These are phyloP conservation scores for Labrus mixtus DNA, from an alignment of 2,113 vertebrate species.

Conservation along the genomic window DNA sequence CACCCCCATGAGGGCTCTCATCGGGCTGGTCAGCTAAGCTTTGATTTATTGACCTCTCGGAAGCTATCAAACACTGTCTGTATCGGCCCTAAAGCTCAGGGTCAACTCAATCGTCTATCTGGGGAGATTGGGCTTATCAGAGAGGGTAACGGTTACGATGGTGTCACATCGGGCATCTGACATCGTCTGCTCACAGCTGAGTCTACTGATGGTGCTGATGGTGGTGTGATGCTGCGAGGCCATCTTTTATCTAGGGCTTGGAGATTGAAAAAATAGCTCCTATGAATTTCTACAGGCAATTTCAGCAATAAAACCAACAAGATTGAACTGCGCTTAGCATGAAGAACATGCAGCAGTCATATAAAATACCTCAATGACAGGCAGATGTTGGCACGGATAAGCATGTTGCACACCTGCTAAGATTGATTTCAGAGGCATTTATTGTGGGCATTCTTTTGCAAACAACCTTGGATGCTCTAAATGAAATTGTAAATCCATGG, in stretches of 20 bases:
- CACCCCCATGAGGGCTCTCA: conserved; percentile 17
- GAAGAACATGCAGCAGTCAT: background rate
- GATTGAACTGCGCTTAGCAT: conserved; percentile 12
- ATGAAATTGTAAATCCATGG: conserved; percentile 45
- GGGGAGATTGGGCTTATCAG: conserved; percentile 55
- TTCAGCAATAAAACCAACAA: background rate
- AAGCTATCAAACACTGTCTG: conserved; percentile 16
- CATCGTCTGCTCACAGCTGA: background rate
- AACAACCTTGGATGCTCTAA: conserved; percentile 36
- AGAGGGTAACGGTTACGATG: conserved; percentile 7
- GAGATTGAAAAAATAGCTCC: background rate
- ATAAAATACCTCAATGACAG: conserved; percentile 12
- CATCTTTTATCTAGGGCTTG: background rate
- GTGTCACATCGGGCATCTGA: conserved; percentile 28
- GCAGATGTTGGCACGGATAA: conserved; percentile 10
- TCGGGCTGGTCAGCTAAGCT: conserved; percentile 26
- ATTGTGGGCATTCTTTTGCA: conserved; percentile 28
- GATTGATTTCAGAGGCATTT: conserved; percentile 41
- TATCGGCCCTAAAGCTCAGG: conserved; percentile 22
- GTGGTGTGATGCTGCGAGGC: background rate
- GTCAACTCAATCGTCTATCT: conserved; percentile 47
- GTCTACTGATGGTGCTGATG: background rate
- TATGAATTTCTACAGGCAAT: conserved; percentile 14
- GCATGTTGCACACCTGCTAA: conserved; percentile 7
- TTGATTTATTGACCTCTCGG: conserved; percentile 62